These are phyloP conservation scores for Lasiommata megera DNA, from an alignment of 2,888 invertebrate genomes.

Conservation along the genomic window DNA sequence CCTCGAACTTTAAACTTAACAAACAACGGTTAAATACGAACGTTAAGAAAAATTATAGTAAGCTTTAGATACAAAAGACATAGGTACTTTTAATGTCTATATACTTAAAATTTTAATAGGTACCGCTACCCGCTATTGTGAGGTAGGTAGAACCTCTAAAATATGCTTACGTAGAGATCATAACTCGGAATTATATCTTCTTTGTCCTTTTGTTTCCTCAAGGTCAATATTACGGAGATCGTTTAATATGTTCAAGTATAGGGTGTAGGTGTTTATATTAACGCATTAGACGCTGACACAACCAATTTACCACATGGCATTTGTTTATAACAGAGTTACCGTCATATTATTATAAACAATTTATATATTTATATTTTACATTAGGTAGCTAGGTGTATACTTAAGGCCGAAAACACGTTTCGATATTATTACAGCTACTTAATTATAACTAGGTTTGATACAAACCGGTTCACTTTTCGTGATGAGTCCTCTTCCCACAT, in stretches of 20 bases:
- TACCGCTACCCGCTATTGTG: background rate
- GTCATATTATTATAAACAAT: no score
- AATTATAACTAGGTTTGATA: no score
- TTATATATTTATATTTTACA: no score
- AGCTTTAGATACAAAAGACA: no score
- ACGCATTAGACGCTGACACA: conserved; percentile 8
- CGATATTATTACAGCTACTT: background rate
- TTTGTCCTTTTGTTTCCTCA: conserved; percentile 51
- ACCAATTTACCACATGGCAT: background rate
- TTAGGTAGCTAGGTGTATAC: no score
- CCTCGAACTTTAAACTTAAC: no score
- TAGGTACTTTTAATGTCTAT: no score
- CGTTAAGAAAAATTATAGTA: no score
- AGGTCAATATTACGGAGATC: conserved; percentile 43
- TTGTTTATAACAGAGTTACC: background rate
- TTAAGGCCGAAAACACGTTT: background rate
- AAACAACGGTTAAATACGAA: no score
- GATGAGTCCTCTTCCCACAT: no score
- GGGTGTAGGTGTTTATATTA: conserved; percentile 23
- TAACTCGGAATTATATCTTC: conserved; percentile 47
- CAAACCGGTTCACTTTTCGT: no score
- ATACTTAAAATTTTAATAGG: no score
- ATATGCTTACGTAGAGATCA: background rate
- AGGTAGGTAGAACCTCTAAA: background rate
- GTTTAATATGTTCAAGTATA: conserved; percentile 10